A percentile compares a stretch with the other conserved stretches of the same genome.
phyloP scores from a whole-genome alignment of 2,113 vertebrate species.

The Gymnogyps californianus region DNA sequence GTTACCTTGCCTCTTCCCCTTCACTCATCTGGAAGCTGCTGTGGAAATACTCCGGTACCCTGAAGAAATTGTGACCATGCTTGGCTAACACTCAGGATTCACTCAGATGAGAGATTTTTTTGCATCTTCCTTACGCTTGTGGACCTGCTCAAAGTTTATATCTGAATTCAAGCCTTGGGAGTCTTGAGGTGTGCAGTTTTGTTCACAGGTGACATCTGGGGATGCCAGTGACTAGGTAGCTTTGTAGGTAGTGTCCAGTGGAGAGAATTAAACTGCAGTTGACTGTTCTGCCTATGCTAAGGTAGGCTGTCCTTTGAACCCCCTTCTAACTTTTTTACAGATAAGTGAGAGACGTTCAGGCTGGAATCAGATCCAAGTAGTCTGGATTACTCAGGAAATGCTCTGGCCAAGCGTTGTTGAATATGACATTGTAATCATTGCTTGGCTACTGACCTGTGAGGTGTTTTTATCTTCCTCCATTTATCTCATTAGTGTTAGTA shows the following conservation, averaged over 20 bases:
- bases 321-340: background rate
- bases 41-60: background rate
- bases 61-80: background rate
- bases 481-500: background rate
- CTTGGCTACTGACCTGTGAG: background rate
- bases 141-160: background rate
- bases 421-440: background rate
- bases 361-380: background rate
- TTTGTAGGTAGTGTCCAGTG: background rate
- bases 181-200: background rate
- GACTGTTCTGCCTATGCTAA: background rate
- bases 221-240: background rate
- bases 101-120: background rate
- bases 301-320: background rate
- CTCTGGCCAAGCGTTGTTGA: background rate
- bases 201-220: background rate
- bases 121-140: background rate
- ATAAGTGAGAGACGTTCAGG: background rate
- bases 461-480: background rate
- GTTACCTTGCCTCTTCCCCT: background rate
- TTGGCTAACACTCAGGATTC: background rate
- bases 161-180: background rate
- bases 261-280: background rate
- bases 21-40: background rate
- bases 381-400: background rate